These are phyloP conservation scores for Microcebus griseorufus DNA, from an alignment of 2,113 vertebrate species.

Conservation along the genomic window DNA sequence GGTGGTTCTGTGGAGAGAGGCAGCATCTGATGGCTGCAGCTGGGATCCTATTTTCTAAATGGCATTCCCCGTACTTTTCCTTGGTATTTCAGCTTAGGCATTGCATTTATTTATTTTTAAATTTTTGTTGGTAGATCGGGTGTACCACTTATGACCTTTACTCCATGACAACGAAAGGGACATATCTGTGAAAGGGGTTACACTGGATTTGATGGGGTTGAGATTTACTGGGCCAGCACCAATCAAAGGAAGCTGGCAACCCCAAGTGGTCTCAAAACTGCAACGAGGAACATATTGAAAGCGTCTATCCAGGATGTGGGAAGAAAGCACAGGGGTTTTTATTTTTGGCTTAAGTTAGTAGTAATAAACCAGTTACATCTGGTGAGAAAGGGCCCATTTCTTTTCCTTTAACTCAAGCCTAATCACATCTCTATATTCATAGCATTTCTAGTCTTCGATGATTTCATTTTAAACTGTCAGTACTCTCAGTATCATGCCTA, in stretches of 20 bases:
- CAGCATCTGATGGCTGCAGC: background rate
- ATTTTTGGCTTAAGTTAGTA: slow-evolving; percentile 33
- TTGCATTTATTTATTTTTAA: background rate
- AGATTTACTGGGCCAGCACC: background rate
- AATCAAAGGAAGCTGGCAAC: background rate
- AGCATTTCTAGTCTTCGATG: background rate
- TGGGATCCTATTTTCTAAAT: background rate
- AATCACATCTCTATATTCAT: background rate
- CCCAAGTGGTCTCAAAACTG: background rate
- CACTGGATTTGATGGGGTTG: background rate
- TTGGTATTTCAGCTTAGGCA: background rate
- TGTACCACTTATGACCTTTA: background rate
- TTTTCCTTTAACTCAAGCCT: slow-evolving; percentile 29
- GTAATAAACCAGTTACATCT: slow-evolving; percentile 42
- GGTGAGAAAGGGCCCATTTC: background rate
- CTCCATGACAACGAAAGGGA: background rate
- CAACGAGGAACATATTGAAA: background rate
- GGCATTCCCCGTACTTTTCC: background rate
- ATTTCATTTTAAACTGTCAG: slow-evolving; percentile 22
- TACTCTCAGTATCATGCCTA: background rate
- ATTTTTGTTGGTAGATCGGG: background rate
- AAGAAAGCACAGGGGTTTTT: background rate
- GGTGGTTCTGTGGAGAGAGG: background rate
- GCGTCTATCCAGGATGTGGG: background rate
- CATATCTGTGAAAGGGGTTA: background rate